These are phyloP conservation scores for Atta cephalotes DNA, from an alignment of 1,140 invertebrate species.

Conservation along the genomic window DNA sequence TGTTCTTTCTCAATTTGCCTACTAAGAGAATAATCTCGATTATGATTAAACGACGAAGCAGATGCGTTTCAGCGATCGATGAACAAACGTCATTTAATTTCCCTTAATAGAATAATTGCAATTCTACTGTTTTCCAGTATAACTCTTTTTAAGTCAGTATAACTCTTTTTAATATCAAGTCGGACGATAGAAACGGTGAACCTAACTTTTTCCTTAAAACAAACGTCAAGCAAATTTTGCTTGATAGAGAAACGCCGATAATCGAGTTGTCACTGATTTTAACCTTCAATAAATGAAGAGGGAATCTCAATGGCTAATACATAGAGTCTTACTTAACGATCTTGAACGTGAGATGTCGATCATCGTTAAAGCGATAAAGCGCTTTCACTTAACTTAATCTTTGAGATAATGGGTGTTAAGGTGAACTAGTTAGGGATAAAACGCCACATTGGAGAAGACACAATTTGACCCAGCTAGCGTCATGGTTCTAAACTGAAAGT, in stretches of 20 bases:
- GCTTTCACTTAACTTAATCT: constrained; percentile 76
- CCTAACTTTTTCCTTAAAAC: background rate
- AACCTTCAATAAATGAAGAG: constrained; percentile 37
- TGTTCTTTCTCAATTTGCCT: constrained; percentile 32
- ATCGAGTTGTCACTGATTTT: constrained; percentile 48
- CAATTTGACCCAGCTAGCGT: constrained; percentile 26
- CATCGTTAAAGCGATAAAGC: constrained; percentile 74
- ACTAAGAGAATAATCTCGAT: constrained; percentile 37
- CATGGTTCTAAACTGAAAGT: constrained; percentile 15
- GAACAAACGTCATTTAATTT: constrained; percentile 31
- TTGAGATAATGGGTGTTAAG: constrained; percentile 59
- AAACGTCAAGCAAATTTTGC: constrained; percentile 34
- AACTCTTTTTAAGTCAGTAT: background rate
- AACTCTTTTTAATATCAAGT: background rate
- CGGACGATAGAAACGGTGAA: background rate
- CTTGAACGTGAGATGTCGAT: constrained; percentile 66
- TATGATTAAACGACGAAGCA: constrained; percentile 41
- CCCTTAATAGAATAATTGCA: constrained; percentile 27
- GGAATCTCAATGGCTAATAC: constrained; percentile 22
- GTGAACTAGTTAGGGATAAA: constrained; percentile 65
- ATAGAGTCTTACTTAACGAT: constrained; percentile 62
- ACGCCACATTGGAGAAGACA: constrained; percentile 49
- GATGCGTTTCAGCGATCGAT: constrained; percentile 34
- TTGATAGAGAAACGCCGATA: background rate
- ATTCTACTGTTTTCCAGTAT: background rate